Evolutionary conservation across 2,797 vertebrate species (phyloP), one percentile per base, ranked within the genome.

Genomic region (Smutsia temminckii): DNA sequence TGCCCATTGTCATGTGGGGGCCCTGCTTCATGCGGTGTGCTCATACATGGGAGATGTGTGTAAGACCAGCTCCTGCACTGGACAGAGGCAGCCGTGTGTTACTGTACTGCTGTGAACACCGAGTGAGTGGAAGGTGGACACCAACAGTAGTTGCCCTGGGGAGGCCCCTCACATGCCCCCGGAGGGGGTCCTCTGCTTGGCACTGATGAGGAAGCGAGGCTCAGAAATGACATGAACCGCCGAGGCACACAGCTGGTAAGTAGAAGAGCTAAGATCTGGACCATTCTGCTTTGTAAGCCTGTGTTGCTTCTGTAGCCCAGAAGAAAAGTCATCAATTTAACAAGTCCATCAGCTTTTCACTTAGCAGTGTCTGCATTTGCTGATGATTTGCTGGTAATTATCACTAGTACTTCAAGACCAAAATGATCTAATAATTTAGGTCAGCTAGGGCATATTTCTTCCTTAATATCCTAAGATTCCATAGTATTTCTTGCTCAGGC

Each of bases 21-120:
- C 55, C 12, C 57, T 21, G 53, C 68, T 25, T 23, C 0, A 0
- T 7, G 68, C 0, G 3, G 2, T 0, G 1, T 0, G 2, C 13
- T 21, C 20, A 0, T 4, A 0, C 18, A 1, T 0, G 1, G 63
- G 92, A 74, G 27, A 5, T 3, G 0, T 0, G 16, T 23, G 57
- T 16, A 14, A 37, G 72, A 16, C 49, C 42, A 6, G 53, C 40
- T 25, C 14, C 55, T 29, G 5, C 4, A 8, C 8, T 8, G 57
- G 68, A 61, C 9, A 1, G 6, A 17, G 42, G 64, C 51, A 3
- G 46, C 32, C 0, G 7, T 18, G 59, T 16, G 13, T n/a, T 1
- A 27, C 42, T 8, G 21, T 6, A 14, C 42, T 27, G 40, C 46
- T 40, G 16, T 7, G 5, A 16, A 23, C 18, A 23, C 37, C 23